Percentiles rank a stretch among this genome's conserved stretches.
These are phyloP conservation scores for Epizoanthus stellaris DNA, from an alignment of 92 coral and sea anemone genomes.

Conservation along the genomic window DNA sequence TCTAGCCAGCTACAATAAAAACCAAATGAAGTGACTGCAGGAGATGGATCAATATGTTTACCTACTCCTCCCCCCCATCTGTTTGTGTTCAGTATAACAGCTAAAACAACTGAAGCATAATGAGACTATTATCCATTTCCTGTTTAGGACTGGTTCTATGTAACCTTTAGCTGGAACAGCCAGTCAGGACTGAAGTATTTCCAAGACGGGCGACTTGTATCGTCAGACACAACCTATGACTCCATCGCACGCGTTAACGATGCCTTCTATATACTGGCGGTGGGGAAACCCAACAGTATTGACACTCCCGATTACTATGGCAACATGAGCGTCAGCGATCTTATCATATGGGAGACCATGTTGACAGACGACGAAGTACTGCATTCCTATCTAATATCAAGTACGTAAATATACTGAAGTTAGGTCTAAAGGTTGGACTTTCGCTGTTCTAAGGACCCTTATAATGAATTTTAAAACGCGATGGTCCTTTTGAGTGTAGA, in stretches of 20 bases:
- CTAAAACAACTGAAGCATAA: not conserved
- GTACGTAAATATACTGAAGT: constrained; percentile 46
- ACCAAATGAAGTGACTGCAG: too few relatives aligned
- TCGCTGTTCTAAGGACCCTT: too few relatives aligned
- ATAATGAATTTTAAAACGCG: too few relatives aligned
- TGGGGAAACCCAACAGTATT: constrained; percentile 79
- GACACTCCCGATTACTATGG: constrained; percentile 76
- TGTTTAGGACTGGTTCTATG: constrained; percentile 75
- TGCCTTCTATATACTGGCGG: constrained; percentile 67
- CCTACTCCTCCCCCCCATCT: too few relatives aligned
- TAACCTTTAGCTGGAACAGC: constrained; percentile 72
- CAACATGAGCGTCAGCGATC: constrained; percentile 76
- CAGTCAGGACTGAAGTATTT: constrained; percentile 74
- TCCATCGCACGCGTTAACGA: constrained; percentile 68
- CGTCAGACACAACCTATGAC: constrained; percentile 42
- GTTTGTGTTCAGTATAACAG: not conserved
- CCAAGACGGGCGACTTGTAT: constrained; percentile 70
- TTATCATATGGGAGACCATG: constrained; percentile 74
- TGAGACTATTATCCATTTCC: not conserved
- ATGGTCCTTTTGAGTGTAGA: too few relatives aligned
- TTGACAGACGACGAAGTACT: constrained; percentile 71
- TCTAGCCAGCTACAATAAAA: too few relatives aligned
- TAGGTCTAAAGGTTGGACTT: not conserved
- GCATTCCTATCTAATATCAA: constrained; percentile 76
- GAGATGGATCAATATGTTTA: too few relatives aligned